Evolutionary conservation across 2,888 invertebrate genomes (phyloP).

Genomic region (Athalia rosae): DNA sequence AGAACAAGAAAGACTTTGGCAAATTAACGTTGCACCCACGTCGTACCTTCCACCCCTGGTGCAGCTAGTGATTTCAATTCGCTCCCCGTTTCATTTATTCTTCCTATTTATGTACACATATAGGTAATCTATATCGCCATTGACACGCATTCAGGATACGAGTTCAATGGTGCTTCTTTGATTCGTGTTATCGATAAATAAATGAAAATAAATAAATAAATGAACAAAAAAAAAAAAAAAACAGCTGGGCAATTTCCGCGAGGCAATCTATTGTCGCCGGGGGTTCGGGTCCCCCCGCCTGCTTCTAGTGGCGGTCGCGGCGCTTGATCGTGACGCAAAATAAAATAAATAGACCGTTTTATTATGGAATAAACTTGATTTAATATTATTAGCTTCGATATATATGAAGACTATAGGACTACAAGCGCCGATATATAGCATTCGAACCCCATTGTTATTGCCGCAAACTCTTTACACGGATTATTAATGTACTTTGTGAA

Average conservation of each 20-base stretch:
- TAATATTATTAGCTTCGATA: conserved; percentile 43
- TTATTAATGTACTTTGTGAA: background rate
- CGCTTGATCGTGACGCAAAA: conserved; percentile 32
- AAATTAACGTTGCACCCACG: too few relatives aligned
- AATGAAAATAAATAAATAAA: too few relatives aligned
- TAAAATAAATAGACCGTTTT: conserved; percentile 49
- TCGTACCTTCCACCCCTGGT: too few relatives aligned
- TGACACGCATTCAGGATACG: conserved; percentile 19
- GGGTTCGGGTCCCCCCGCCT: conserved; percentile 15
- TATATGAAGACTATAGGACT: background rate
- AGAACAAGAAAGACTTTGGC: too few relatives aligned
- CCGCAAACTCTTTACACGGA: background rate
- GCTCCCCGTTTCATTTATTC: too few relatives aligned
- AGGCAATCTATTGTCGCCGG: conserved; percentile 42
- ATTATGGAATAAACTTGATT: conserved; percentile 49
- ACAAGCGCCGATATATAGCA: conserved; percentile 9
- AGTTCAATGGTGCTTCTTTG: conserved; percentile 41
- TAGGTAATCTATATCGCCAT: background rate
- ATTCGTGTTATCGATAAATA: conserved; percentile 46
- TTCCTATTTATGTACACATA: too few relatives aligned
- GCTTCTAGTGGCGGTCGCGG: background rate
- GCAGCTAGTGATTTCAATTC: too few relatives aligned
- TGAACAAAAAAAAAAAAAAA: background rate
- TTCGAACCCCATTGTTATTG: conserved; percentile 20
- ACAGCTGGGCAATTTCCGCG: conserved; percentile 45